Base-by-base conservation (phyloP, 2,888 invertebrate species). In the Crepidodera aurea region DNA sequence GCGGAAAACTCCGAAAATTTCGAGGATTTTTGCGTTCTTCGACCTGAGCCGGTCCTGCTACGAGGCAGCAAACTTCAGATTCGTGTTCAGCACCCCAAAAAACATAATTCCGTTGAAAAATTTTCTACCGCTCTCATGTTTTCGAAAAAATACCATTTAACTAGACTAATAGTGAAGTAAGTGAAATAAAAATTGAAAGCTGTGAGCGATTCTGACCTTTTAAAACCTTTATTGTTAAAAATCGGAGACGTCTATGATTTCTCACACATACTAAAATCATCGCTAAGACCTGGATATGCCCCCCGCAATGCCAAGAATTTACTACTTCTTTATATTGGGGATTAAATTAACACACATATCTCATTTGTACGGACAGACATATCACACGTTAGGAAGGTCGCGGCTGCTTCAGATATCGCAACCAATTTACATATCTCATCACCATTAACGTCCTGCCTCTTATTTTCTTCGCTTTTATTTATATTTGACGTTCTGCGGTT, bases 391-490 rank as follows among this genome's bases (percentile, higher is more conserved):
- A 37, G 51, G 57, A 66, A 68, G 65, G 67, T 64, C 65, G 67
- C 69, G 66, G 69, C 66, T 62, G 68, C 63, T 65, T 67, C 60
- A 61, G 64, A 64, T 62, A 59, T 60, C 63, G 55, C 66, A 60
- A 50, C 66, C 68, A 69, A 71, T 71, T 71, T 70, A 69, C 71
- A 71, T 71, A 70, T 71, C 70, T 71, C 71, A 71, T 71, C 71
- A 71, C 70, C 71, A 72, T 72, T 71, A 72, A 69, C 62, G 69
- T 72, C 70, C 55, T 51, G 56, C 40, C 42, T 51, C 57, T 65
- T 61, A 63, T 65, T 62, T 66, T 40, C 51, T 40, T 44, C 29
- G 55, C 60, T 53, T 67, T 67, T 62, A 67, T 67, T 67, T 67
- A 67, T 65, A 60, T 62, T 62, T 65, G 22, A 48, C 46, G 46